Evolutionary conservation across 1,140 invertebrate species (phyloP), one percentile per base, ranked within the genome.

Genomic region (Drosophila malerkotliana): DNA sequence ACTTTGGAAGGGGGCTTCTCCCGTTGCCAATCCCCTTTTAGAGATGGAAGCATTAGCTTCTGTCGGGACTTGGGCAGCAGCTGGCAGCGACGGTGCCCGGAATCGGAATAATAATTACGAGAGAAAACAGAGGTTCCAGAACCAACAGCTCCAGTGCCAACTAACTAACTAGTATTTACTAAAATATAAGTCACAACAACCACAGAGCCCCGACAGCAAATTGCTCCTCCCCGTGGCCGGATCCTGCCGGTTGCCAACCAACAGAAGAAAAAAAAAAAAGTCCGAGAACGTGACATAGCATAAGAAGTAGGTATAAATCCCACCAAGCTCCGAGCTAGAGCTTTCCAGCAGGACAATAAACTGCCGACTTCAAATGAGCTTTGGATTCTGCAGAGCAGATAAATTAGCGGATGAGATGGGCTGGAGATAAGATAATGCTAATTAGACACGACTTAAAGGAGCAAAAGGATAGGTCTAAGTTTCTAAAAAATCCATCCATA

Each of bases 341-440:
- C 64, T 48, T 55, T 55, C 53, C 30, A 37, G 15, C 3, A 26
- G 51, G 26, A 69, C 64, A 47, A 69, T 69, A 69, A 68, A 69
- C 39, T 68, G 26, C 41, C 24, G 37, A 64, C 66, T 48, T n/a
- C 49, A 32, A 56, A 68, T 69, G 62, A 69, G 66, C 66, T 69
- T 68, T 48, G 66, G 41, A 56, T 69, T 5, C 66, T 67, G 51
- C 45, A 7, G 21, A 32, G 32, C 21, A 52, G 18, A 41, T 69
- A 69, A 67, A 69, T 69, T 55, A 55, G 56, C 34, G 34, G 49
- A 62, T 66, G 30, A 54, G 60, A 58, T 60, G 71, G 74, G 49
- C 63, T 69, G 7, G 10, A 60, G 74, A 87, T 85, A 87, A 85
- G 82, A 87, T 85, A 87, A 87, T 85, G 77, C 81, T 87, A 85